phyloP scores from a whole-genome alignment of 2,113 vertebrate genomes.

The Synodontis membranacea region DNA sequence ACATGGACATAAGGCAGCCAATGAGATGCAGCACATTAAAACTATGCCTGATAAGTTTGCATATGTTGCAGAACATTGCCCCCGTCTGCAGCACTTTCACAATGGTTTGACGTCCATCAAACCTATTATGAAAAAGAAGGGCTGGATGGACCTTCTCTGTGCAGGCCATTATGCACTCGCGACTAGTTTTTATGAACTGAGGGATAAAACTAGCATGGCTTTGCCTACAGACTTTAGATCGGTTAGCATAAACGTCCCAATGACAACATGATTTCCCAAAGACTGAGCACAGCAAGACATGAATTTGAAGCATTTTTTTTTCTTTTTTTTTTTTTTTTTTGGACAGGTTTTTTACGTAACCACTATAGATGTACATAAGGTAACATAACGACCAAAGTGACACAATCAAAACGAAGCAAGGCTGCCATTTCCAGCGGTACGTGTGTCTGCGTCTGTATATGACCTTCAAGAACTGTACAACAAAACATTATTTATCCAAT shows the following conservation, averaged over 20 bases:
- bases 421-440: slow-evolving; percentile 7
- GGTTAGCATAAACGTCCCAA: slow-evolving; percentile 31
- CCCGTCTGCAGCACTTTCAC: slow-evolving; percentile 59
- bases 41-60: slow-evolving; percentile 67
- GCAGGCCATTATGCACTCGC: slow-evolving; percentile 44
- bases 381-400: slow-evolving; percentile 27
- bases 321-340: not conserved
- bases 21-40: slow-evolving; percentile 77
- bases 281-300: slow-evolving; percentile 14
- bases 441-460: not conserved
- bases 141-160: slow-evolving; percentile 43
- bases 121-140: slow-evolving; percentile 48
- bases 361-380: not conserved
- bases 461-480: slow-evolving; percentile 38
- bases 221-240: slow-evolving; percentile 41
- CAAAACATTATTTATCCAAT: slow-evolving; percentile 27
- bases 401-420: slow-evolving; percentile 23
- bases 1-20: slow-evolving; percentile 72
- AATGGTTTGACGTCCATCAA: slow-evolving; percentile 55
- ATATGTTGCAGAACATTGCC: slow-evolving; percentile 70
- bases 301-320: not conserved
- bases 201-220: slow-evolving; percentile 43
- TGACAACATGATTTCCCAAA: slow-evolving; percentile 32
- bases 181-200: slow-evolving; percentile 54
- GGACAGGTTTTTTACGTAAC: slow-evolving; percentile 10